Evolutionary conservation across 1,140 invertebrate species (phyloP), one percentile per base, ranked within the genome.

Genomic region (Xylocopa sonorina): DNA sequence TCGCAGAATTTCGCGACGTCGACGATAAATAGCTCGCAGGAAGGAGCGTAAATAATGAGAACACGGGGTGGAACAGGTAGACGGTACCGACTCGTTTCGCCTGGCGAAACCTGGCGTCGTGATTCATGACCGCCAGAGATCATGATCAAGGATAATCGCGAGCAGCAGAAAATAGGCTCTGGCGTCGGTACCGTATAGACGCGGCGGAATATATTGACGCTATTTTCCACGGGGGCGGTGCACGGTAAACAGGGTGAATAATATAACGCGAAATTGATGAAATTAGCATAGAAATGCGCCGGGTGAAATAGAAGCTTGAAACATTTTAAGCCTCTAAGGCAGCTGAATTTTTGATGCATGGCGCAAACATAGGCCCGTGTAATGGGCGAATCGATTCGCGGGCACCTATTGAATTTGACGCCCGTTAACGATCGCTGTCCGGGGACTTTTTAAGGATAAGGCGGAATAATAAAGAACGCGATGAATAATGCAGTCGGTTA

Each of bases 21-120:
- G n/a, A 1, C n/a, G 18, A 2, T 3, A 46, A 60, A 67, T 68
- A 5, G 64, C 7, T 1, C 5, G 18, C 38, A 18, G 38, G 21
- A 9, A 51, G 43, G 29, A 12, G 55, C 34, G 34, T 50, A 62
- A 71, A 71, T 62, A 69, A 71, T 21, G 55, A n/a, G 48, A 34
- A 41, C 24, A 18, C n/a, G n/a, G 21, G 3, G 38, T 9, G 9
- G 16, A 9, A 29, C 4, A 16, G 16, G 10, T 32, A 38, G n/a
- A 51, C 38, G 71, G 16, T 41, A 41, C n/a, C 29, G 32, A 50
- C 58, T 38, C n/a, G 69, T 41, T 9, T 1, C 16, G 34, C 0
- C 12, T 50, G 16, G 38, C 29, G n/a, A 69, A 69, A 69, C 51
- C 34, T 6, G 18, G 4, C 6, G 43, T 24, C 9, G 53, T 68